phyloP scores from a whole-genome alignment of 1,140 invertebrate species.

The Brachionus calyciflorus region DNA sequence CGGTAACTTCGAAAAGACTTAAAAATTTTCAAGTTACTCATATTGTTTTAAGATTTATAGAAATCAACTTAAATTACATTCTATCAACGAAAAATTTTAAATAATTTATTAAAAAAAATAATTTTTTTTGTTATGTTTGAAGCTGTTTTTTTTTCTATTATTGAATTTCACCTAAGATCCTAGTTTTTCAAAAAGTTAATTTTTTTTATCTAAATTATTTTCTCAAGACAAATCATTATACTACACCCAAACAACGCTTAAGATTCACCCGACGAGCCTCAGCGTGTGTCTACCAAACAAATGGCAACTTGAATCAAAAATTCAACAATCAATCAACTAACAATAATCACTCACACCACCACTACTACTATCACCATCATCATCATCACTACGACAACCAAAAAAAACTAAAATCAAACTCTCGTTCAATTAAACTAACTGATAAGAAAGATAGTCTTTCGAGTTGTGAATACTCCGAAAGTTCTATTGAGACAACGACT shows the following conservation, averaged over 20 bases:
- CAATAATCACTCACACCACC: background rate
- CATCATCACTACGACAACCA: constrained; percentile 2
- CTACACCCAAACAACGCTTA: background rate
- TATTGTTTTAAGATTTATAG: no score
- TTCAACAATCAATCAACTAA: background rate
- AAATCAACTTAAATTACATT: no score
- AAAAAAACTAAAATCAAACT: background rate
- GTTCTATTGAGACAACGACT: constrained; percentile 9
- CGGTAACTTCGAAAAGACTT: no score
- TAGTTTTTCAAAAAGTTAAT: background rate
- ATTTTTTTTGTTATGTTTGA: no score
- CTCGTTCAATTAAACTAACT: background rate
- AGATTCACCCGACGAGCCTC: background rate
- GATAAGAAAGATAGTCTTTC: constrained; percentile 3
- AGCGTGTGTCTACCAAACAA: background rate
- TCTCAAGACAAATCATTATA: background rate
- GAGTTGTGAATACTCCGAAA: constrained; percentile 6
- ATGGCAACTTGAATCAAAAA: background rate
- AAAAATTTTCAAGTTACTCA: no score
- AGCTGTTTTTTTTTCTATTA: no score
- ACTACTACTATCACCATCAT: background rate
- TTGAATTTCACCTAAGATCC: no score
- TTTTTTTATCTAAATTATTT: background rate
- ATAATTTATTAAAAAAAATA: no score
- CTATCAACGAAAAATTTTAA: no score